Conservation (phyloP, 2,888 invertebrate species). For the Tetropium fuscum region DNA sequence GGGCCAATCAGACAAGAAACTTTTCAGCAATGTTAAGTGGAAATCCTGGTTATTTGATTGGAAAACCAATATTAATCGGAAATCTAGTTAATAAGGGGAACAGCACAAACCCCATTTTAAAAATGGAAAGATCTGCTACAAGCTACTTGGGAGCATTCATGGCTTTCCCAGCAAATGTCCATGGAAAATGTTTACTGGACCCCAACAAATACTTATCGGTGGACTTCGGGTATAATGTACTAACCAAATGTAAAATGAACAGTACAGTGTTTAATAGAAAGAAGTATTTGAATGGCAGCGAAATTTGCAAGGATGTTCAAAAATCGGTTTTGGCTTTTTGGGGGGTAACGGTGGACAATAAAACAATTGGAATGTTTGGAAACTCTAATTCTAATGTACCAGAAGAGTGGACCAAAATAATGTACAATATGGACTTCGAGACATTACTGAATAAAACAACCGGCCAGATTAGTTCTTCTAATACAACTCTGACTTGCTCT, state of each 20-base stretch:
- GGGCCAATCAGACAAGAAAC: conserved; percentile 56
- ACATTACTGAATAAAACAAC: conserved; percentile 49
- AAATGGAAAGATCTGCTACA: conserved; percentile 45
- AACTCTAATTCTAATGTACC: conserved; percentile 64
- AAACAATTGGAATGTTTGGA: conserved; percentile 66
- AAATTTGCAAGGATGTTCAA: conserved; percentile 58
- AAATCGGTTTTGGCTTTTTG: conserved; percentile 52
- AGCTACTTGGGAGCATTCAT: conserved; percentile 57
- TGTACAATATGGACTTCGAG: conserved; percentile 60
- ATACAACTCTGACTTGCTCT: conserved; percentile 57
- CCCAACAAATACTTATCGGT: conserved; percentile 61
- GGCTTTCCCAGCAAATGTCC: conserved; percentile 62
- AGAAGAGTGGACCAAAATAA: conserved; percentile 68
- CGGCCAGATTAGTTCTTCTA: conserved; percentile 58
- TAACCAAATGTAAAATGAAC: conserved; percentile 65
- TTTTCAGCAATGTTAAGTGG: conserved; percentile 71
- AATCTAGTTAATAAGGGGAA: conserved; percentile 60
- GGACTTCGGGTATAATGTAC: conserved; percentile 68
- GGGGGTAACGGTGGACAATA: conserved; percentile 53
- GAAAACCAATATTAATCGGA: conserved; percentile 73
- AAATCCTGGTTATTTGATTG: conserved; percentile 79
- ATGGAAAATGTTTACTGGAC: conserved; percentile 65
- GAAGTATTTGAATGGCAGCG: conserved; percentile 47
- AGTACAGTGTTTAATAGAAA: conserved; percentile 31
- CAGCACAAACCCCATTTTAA: conserved; percentile 39